These are phyloP conservation scores for Philereme transversata DNA, from an alignment of 2,888 invertebrate species.

Conservation along the genomic window DNA sequence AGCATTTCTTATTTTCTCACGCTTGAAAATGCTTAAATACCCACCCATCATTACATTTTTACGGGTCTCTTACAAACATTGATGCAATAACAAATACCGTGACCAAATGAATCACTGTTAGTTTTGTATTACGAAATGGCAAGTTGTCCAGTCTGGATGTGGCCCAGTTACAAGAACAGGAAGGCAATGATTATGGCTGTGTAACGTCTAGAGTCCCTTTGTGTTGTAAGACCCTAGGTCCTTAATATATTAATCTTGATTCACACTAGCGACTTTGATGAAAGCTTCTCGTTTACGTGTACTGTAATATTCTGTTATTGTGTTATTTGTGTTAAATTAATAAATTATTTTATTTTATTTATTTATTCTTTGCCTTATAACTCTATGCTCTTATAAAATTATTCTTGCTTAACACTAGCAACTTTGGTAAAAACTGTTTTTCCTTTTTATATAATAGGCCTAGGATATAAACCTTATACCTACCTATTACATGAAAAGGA, in stretches of 20 bases:
- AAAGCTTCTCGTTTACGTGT: too few relatives aligned
- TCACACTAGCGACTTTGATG: neutral
- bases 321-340: too few relatives aligned
- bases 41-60: neutral
- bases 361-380: too few relatives aligned
- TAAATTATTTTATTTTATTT: too few relatives aligned
- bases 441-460: too few relatives aligned
- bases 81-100: conserved; percentile 3
- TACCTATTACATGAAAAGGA: too few relatives aligned
- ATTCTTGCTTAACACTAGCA: too few relatives aligned
- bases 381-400: too few relatives aligned
- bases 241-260: neutral
- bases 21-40: conserved; percentile 1
- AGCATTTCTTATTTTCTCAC: neutral
- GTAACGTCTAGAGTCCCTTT: conserved; percentile 17
- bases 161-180: conserved; percentile 59
- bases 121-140: conserved; percentile 28
- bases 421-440: too few relatives aligned
- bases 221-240: neutral
- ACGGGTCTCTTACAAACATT: conserved; percentile 1
- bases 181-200: conserved; percentile 52
- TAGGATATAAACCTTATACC: too few relatives aligned
- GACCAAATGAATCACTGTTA: neutral
- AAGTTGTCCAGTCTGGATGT: conserved; percentile 50
- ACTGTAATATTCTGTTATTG: too few relatives aligned